Percentiles rank a stretch among this genome's conserved stretches.
phyloP scores from a whole-genome alignment of 2,797 vertebrate genomes.

The Hapalemur alaotrensis region DNA sequence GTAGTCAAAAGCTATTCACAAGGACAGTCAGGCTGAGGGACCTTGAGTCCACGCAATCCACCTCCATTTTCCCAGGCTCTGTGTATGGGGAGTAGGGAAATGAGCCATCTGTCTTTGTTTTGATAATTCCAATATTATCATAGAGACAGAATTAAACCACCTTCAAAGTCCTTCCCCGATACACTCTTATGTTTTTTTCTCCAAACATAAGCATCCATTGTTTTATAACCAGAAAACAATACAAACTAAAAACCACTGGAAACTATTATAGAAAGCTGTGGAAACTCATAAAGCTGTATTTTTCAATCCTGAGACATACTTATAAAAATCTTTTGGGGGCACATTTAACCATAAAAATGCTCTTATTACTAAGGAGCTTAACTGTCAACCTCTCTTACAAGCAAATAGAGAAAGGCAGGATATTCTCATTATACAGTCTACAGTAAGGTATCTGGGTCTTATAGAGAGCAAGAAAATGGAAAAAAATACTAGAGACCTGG shows the following conservation, averaged over 20 bases:
- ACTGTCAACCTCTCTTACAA: constrained; percentile 12
- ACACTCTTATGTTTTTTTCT: neutral
- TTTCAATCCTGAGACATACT: neutral
- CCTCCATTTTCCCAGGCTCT: neutral
- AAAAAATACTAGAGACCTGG: neutral
- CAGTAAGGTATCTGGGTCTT: neutral
- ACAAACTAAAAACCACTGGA: constrained; percentile 23
- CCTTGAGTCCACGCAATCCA: neutral
- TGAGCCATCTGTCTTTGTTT: neutral
- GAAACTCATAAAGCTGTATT: neutral
- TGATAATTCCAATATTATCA: constrained; percentile 4
- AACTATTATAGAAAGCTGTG: neutral
- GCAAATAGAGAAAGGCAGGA: neutral
- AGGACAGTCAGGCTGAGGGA: neutral
- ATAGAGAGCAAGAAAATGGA: constrained; percentile 5
- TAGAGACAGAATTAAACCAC: constrained; percentile 13
- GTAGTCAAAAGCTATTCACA: neutral
- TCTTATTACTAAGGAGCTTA: constrained; percentile 3
- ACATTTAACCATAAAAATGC: neutral
- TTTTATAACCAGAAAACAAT: constrained; percentile 8
- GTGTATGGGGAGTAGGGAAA: neutral
- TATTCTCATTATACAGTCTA: constrained; percentile 21
- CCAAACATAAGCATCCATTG: constrained; percentile 19
- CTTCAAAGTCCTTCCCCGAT: constrained; percentile 36
- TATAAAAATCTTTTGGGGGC: neutral